Percentiles rank a stretch among this genome's conserved stretches.
These are phyloP conservation scores for Amphiprion percula DNA, from an alignment of 2,113 vertebrate species.

Conservation along the genomic window DNA sequence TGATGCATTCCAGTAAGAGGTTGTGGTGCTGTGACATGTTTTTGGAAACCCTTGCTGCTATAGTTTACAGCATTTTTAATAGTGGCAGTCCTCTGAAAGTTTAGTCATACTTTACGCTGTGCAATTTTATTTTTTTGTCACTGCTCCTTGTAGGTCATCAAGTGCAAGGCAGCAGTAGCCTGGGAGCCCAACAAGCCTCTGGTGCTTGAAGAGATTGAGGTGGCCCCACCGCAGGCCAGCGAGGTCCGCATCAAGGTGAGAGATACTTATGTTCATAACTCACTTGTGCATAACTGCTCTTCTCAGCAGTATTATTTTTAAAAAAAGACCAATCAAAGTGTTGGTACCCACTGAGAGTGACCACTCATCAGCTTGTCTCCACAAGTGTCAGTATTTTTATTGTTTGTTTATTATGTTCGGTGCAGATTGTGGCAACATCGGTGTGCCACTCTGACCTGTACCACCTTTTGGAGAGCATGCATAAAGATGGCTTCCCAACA, in stretches of 20 bases:
- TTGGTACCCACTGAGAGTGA: too few species aligned
- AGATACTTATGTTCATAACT: fast-evolving
- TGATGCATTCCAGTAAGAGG: too few species aligned
- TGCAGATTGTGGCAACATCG: conserved; percentile 87
- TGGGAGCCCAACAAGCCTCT: conserved; percentile 88
- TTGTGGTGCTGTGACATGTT: not conserved
- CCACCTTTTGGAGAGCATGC: conserved; percentile 74
- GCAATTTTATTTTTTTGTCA: not conserved
- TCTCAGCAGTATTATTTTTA: too few species aligned
- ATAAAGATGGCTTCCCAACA: conserved; percentile 78
- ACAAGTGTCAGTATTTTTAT: not conserved
- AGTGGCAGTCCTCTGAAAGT: too few species aligned
- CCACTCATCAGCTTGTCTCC: too few species aligned
- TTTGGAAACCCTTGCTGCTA: not conserved
- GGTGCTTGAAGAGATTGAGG: conserved; percentile 90
- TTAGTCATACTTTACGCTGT: too few species aligned
- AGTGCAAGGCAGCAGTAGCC: conserved; percentile 89
- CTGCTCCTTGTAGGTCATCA: conserved; percentile 86
- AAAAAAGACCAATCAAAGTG: too few species aligned
- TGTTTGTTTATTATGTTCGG: not conserved
- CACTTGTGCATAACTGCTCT: too few species aligned
- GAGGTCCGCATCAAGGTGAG: conserved; percentile 91
- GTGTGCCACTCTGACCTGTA: conserved; percentile 88
- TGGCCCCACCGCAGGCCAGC: conserved; percentile 87
- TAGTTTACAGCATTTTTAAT: not conserved